These are phyloP conservation scores for Aspidoscelis tigris DNA, from an alignment of 2,113 vertebrate species.

Conservation along the genomic window DNA sequence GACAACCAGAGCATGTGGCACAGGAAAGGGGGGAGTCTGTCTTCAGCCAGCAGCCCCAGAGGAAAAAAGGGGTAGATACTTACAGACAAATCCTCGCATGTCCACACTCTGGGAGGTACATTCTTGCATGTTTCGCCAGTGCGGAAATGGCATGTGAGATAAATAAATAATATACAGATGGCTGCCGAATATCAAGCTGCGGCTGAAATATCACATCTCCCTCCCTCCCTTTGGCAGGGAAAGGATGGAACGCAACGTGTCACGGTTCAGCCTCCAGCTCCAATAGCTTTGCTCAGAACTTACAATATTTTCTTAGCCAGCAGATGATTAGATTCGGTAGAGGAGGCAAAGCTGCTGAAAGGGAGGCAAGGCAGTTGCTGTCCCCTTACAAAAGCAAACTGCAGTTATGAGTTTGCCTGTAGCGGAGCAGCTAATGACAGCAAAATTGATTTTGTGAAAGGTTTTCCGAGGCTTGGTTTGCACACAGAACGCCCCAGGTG, in stretches of 20 bases:
- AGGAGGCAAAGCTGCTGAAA: neutral
- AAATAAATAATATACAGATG: neutral
- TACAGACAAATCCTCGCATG: too few relatives aligned
- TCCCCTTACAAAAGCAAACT: neutral
- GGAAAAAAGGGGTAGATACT: neutral
- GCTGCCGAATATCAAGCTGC: neutral
- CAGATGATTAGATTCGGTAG: neutral
- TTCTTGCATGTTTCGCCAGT: neutral
- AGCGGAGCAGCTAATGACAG: neutral
- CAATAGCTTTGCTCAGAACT: neutral
- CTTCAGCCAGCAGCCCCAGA: neutral
- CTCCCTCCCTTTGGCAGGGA: neutral
- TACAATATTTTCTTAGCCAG: neutral
- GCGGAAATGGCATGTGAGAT: neutral
- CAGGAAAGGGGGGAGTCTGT: neutral
- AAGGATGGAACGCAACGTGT: neutral
- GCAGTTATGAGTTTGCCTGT: neutral
- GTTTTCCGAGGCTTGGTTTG: neutral
- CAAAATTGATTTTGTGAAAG: neutral
- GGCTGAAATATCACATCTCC: neutral
- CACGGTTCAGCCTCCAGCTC: neutral
- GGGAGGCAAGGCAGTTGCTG: neutral
- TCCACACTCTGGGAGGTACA: neutral
- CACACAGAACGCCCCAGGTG: too few relatives aligned
- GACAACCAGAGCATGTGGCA: constrained; percentile 33